Conservation (phyloP, 2,113 vertebrate species). For the Mixornis gularis region DNA sequence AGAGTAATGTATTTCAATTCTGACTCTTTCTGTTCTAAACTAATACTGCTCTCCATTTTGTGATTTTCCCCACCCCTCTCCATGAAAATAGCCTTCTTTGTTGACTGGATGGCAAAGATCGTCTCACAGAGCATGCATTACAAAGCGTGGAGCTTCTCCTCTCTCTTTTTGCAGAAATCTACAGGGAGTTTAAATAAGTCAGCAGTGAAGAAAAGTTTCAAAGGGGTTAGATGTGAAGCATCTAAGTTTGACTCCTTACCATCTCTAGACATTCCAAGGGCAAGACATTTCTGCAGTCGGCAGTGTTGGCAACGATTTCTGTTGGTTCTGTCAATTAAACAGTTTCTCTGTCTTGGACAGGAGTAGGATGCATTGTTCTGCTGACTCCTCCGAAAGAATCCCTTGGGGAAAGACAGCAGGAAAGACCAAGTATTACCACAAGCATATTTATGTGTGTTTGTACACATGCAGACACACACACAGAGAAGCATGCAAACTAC, state of each 20-base stretch:
- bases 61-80: background rate
- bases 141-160: background rate
- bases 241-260: conserved; percentile 77
- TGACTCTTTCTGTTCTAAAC: background rate
- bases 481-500: background rate
- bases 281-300: conserved; percentile 98
- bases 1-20: background rate
- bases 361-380: conserved; percentile 98
- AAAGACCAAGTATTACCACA: background rate
- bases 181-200: conserved; percentile 3
- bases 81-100: background rate
- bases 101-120: background rate
- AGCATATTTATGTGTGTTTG: background rate
- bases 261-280: conserved; percentile 98
- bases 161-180: conserved; percentile 14
- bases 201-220: conserved; percentile 21
- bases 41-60: background rate
- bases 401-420: conserved; percentile 69
- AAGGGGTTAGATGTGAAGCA: conserved; percentile 36
- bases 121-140: background rate
- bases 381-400: conserved; percentile 98
- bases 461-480: fast-evolving
- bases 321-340: conserved; percentile 99
- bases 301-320: conserved; percentile 99
- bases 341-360: conserved; percentile 98